Conservation (phyloP, 2,113 vertebrate species). For the Pyxicephalus adspersus region DNA sequence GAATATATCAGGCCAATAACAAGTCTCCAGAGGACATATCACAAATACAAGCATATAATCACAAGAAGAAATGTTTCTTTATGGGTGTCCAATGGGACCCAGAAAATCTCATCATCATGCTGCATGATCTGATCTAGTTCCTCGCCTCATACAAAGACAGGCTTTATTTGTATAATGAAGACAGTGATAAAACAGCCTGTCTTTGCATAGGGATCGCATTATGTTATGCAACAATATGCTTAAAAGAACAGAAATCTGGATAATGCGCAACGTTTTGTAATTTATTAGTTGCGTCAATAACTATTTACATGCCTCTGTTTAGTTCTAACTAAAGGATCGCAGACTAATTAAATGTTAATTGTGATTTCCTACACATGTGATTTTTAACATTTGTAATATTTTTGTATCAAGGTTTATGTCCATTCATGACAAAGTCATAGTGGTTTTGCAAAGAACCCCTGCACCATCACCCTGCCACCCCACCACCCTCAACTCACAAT, state of each 20-base stretch:
- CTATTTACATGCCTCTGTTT: too few relatives aligned
- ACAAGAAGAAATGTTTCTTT: slow-evolving; percentile 35
- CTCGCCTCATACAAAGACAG: background rate
- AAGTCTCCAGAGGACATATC: slow-evolving; percentile 32
- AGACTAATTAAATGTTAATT: too few relatives aligned
- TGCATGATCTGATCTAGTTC: background rate
- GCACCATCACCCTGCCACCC: too few relatives aligned
- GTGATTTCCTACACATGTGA: too few relatives aligned
- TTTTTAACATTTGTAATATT: too few relatives aligned
- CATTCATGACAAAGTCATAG: too few relatives aligned
- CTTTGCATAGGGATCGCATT: background rate
- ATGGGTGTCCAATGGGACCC: slow-evolving; percentile 16
- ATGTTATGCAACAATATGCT: background rate
- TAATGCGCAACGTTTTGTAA: too few relatives aligned
- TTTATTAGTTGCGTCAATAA: too few relatives aligned
- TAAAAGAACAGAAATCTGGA: background rate
- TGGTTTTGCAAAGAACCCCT: too few relatives aligned
- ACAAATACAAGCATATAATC: slow-evolving; percentile 45
- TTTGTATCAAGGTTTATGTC: too few relatives aligned
- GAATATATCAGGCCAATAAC: slow-evolving; percentile 28
- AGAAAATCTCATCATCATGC: slow-evolving; percentile 27
- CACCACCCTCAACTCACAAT: too few relatives aligned
- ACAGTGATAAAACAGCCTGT: background rate
- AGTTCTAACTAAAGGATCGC: too few relatives aligned
- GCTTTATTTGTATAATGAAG: slow-evolving; percentile 15